phyloP scores from a whole-genome alignment of 1,140 invertebrate genomes.

The Holotrichia oblita region DNA sequence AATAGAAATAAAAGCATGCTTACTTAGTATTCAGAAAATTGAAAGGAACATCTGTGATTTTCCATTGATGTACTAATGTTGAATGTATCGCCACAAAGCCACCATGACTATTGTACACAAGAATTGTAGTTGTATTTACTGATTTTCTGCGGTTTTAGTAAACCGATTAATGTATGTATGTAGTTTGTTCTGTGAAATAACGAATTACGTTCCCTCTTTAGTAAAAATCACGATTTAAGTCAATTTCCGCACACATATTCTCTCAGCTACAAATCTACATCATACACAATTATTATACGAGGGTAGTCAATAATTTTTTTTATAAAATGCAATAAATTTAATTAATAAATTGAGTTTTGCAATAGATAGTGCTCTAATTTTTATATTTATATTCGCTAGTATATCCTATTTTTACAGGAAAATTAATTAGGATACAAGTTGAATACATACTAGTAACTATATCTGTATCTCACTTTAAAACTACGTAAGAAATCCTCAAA shows the following conservation, averaged over 20 bases:
- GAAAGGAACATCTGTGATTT: neutral
- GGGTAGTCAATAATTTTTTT: neutral
- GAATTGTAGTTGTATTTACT: constrained; percentile 10
- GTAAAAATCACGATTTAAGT: neutral
- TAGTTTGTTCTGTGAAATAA: constrained; percentile 12
- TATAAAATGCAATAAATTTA: too few relatives aligned
- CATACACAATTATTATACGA: constrained; percentile 12
- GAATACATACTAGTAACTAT: too few relatives aligned
- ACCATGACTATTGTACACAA: constrained; percentile 20
- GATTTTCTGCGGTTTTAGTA: neutral
- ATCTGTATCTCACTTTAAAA: too few relatives aligned
- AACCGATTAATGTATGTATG: constrained; percentile 17
- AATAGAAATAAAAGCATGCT: neutral
- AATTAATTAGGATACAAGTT: too few relatives aligned
- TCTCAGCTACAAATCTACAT: neutral
- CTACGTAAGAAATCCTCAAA: too few relatives aligned
- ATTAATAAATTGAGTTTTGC: too few relatives aligned
- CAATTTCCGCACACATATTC: neutral
- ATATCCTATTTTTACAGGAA: too few relatives aligned
- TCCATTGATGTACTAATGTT: constrained; percentile 1
- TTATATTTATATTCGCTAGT: too few relatives aligned
- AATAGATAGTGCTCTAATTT: too few relatives aligned
- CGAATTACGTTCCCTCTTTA: neutral
- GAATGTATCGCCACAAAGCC: constrained; percentile 6
- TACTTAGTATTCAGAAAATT: neutral